Conservation (phyloP, 2,113 vertebrate genomes). For the Nesogale talazaci region DNA sequence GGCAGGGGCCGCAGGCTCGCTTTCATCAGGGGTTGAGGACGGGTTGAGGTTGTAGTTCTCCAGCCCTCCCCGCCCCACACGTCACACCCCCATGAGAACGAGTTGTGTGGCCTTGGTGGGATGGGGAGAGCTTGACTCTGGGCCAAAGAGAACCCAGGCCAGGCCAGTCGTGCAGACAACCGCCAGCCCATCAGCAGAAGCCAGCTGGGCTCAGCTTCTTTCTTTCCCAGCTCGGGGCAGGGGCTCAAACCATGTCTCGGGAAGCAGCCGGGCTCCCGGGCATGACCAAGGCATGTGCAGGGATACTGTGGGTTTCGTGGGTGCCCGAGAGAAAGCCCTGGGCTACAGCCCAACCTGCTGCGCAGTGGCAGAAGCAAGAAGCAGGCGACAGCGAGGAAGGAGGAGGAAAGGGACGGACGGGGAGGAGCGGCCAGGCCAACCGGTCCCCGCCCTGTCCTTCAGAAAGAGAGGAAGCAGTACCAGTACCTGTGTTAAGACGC, state of each 20-base stretch:
- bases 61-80: background rate
- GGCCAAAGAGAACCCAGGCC: slow-evolving; percentile 1
- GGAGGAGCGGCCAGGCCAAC: slow-evolving; percentile 18
- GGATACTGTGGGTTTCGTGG: slow-evolving; percentile 23
- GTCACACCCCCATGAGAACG: background rate
- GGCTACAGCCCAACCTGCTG: background rate
- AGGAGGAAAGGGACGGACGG: background rate
- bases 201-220: background rate
- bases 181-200: background rate
- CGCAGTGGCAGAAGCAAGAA: background rate
- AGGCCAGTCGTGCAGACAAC: slow-evolving; percentile 21
- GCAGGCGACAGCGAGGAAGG: too few relatives aligned
- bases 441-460: slow-evolving; percentile 50
- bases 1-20: background rate
- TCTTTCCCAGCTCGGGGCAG: slow-evolving; percentile 4
- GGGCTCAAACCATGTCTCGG: background rate
- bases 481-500: slow-evolving; percentile 94
- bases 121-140: background rate
- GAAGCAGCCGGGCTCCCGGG: background rate
- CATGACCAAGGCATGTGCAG: background rate
- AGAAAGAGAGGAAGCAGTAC: slow-evolving; percentile 73
- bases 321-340: slow-evolving; percentile 15
- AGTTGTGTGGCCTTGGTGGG: background rate
- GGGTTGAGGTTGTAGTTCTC: background rate
- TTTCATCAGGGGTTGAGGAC: background rate